Conservation (phyloP, 2,113 vertebrate genomes). For the Dryoscopus gambensis region DNA sequence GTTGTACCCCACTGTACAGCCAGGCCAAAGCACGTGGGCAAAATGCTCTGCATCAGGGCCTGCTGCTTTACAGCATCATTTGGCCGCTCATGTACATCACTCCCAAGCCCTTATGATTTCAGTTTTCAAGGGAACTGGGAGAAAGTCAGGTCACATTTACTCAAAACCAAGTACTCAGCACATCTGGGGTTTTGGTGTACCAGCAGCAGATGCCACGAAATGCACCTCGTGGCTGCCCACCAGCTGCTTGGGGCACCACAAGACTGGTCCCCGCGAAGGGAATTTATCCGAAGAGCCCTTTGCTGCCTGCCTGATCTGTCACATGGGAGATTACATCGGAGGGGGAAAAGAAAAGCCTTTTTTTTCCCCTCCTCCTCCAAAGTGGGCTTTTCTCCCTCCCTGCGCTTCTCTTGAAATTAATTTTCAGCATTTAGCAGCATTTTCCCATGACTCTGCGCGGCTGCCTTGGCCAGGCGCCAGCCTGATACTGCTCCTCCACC, state of each 20-base stretch:
- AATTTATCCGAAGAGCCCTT: background rate
- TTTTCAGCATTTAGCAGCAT: conserved; percentile 18
- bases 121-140: background rate
- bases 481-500: background rate
- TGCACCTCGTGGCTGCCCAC: rapidly evolving
- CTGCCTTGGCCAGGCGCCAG: background rate
- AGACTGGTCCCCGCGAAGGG: background rate
- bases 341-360: background rate
- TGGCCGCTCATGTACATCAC: background rate
- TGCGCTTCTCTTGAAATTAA: background rate
- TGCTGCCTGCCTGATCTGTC: background rate
- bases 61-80: background rate
- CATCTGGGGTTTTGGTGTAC: background rate
- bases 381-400: conserved; percentile 9
- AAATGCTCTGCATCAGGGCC: background rate
- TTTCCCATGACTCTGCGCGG: background rate
- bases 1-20: rapidly evolving
- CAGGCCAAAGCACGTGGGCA: background rate
- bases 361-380: background rate
- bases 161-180: background rate
- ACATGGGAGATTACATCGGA: background rate
- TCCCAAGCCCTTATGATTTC: background rate
- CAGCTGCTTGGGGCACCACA: rapidly evolving
- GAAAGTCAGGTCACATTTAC: background rate
- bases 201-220: background rate